Conservation (phyloP, 2,888 invertebrate species). For the Trachelus troglodyta region DNA sequence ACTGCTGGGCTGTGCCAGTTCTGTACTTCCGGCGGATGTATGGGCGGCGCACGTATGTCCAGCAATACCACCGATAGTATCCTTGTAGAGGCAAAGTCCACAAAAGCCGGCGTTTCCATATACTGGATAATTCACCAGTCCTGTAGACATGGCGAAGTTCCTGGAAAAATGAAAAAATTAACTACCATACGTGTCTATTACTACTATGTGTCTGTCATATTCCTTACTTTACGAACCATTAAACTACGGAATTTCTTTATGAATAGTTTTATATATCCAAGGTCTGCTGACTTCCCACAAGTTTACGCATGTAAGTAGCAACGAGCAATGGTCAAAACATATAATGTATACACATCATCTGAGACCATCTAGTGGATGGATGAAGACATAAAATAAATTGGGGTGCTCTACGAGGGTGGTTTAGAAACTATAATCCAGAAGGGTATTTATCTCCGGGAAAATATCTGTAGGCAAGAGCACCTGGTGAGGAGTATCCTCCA, state of each 20-base stretch:
- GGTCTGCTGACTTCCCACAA: not conserved
- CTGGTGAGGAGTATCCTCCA: not conserved
- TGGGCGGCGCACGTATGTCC: constrained; percentile 35
- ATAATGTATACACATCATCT: not conserved
- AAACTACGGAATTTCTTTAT: not conserved
- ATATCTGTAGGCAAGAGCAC: constrained; percentile 3
- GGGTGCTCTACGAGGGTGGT: not conserved
- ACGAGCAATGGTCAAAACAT: not conserved
- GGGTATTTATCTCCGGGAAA: constrained; percentile 3
- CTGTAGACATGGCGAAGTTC: constrained; percentile 56
- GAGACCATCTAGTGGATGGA: not conserved
- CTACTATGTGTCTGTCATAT: not conserved
- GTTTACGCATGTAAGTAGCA: not conserved
- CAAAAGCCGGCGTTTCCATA: constrained; percentile 48
- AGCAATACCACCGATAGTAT: constrained; percentile 34
- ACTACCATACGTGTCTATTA: not conserved
- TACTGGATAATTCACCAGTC: constrained; percentile 51
- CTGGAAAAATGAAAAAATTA: constrained; percentile 38
- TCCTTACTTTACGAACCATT: not conserved
- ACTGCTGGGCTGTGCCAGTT: constrained; percentile 32
- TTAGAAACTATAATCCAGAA: constrained; percentile 1
- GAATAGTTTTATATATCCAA: not conserved
- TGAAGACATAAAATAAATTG: constrained; percentile 2
- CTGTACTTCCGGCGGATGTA: not conserved
- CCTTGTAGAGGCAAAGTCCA: constrained; percentile 53